A percentile compares a stretch with the other conserved stretches of the same genome.
phyloP scores from a whole-genome alignment of 2,797 vertebrate genomes.

The Danio tinwini region DNA sequence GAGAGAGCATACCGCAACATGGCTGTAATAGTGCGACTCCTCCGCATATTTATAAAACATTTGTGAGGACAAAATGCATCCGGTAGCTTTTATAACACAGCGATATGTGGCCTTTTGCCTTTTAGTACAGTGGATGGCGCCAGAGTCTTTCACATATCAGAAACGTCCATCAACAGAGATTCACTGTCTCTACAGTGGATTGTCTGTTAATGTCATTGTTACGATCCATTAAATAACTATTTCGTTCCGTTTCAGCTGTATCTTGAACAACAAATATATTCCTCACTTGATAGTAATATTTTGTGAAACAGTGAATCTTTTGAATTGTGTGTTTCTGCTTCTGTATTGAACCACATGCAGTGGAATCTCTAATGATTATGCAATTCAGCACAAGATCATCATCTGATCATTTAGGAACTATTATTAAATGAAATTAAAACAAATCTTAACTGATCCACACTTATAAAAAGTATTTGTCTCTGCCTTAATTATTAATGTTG shows the following conservation, averaged over 20 bases:
- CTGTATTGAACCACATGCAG: too few species aligned
- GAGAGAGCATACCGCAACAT: not conserved
- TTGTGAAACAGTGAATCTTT: too few species aligned
- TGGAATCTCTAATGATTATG: not conserved
- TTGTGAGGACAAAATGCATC: not conserved
- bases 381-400: not conserved
- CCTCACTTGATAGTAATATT: not conserved
- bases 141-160: not conserved
- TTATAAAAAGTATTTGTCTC: too few species aligned
- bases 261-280: not conserved
- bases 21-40: not conserved
- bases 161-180: not conserved
- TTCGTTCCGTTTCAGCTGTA: not conserved
- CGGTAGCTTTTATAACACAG: not conserved
- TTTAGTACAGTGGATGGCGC: constrained; percentile 20
- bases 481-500: too few species aligned
- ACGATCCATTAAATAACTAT: too few species aligned
- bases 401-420: not conserved
- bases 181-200: not conserved
- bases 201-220: not conserved
- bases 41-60: not conserved
- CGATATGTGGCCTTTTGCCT: too few species aligned
- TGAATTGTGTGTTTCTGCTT: too few species aligned
- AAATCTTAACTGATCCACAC: too few species aligned
- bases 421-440: not conserved